Evolutionary conservation across 2,113 vertebrate species (phyloP).

Genomic region (Ictidomys tridecemlineatus): DNA sequence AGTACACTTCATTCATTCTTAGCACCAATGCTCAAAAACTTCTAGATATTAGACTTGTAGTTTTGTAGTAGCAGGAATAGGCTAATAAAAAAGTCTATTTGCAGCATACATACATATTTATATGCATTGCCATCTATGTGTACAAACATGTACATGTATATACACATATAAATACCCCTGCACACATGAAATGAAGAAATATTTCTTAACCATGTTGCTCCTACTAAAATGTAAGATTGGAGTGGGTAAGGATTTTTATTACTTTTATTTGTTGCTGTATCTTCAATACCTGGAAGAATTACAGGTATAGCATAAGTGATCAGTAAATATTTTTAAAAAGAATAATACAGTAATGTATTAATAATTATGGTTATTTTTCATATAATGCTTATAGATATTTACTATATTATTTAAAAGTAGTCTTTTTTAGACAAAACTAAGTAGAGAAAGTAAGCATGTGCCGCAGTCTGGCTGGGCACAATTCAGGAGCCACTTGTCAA

Average conservation of each 20-base stretch:
- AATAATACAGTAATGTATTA: background rate
- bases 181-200: background rate
- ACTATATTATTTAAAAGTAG: background rate
- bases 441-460: background rate
- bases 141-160: background rate
- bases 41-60: background rate
- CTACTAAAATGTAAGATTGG: background rate
- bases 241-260: background rate
- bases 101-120: background rate
- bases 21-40: background rate
- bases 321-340: background rate
- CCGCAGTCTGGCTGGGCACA: too few relatives aligned
- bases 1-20: background rate
- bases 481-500: too few relatives aligned
- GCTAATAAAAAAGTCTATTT: background rate
- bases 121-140: background rate
- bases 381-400: background rate
- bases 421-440: background rate
- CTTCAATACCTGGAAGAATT: background rate
- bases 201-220: background rate
- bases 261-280: background rate
- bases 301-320: background rate
- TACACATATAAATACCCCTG: background rate
- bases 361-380: background rate
- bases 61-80: background rate